Base-by-base conservation (phyloP, 2,797 vertebrate species). In the Argentina silus region DNA sequence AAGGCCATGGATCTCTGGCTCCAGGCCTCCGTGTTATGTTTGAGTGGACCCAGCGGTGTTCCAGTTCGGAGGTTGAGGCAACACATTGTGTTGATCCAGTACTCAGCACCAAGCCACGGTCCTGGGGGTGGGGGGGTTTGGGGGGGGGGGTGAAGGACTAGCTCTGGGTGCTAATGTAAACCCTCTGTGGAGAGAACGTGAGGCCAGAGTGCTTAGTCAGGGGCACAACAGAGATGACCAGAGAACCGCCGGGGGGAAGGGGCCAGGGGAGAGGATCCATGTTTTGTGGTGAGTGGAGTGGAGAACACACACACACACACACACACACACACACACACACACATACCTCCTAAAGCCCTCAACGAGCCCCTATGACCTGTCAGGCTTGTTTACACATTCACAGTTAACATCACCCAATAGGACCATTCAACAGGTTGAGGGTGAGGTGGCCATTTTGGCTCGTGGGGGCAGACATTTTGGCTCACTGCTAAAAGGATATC, bases 51-150 rank as follows among this genome's bases (percentile, higher is more conserved):
- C 75, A 72, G 83, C 65, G 74, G 83, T 79, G 66, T 86, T 75
- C 78, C 78, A 82, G 81, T 77, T 73, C 66, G 56, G 74, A 86
- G 88, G 75, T 69, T 81, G 80, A 86, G 80, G 86, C 87, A 87
- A 84, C 86, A 90, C 76, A 62, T 50, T 62, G 82, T 87, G 90
- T 89, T 88, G 88, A 91, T 85, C 74, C 73, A 88, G 80, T 72
- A 76, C 80, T 6, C 27, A 63, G 74, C 75, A 85, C 81, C 84
- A 80, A 74, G 69, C 69, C 77, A 36, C 36, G 77, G 67, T 75
- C 78, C n/a, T n/a, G n/a, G 77, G 67, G 6, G 53, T 6, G 63
- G 72, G 66, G n/a, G 64, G 14, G 23, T 10, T n/a, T 64, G 50
- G 14, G 57, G 44, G 47, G 70, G 67, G 56, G n/a, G 67, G 55